Base-by-base conservation (phyloP, 64 coral and sea anemone genomes). In the Cladopsammia gracilis region DNA sequence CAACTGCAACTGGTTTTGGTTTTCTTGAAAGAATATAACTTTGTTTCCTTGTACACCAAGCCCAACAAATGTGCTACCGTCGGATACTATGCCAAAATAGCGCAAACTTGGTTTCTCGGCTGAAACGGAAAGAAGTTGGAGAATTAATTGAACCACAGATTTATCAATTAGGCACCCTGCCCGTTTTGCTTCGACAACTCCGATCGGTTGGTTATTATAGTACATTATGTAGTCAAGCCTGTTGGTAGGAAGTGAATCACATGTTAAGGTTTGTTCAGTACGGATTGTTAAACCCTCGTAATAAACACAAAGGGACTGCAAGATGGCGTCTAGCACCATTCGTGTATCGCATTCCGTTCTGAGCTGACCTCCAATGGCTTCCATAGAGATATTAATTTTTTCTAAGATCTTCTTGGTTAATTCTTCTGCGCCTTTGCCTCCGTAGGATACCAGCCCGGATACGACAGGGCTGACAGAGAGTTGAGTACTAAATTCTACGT, bases 151-250 rank as follows among this genome's bases (percentile, higher is more conserved):
- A 7, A 13, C 80, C 6, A 65, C 80, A 44, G 80, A 62, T 2
- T 62, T 4, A 48, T 26, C 22, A 8, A 20, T 82, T 8, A 60
- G 3, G 24, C 58, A 64, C 0, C 14, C 23, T 6, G 20, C 11
- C 15, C 62, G 25, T 65, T 83, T 83, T 8, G 80, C 80, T 67
- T 83, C 80, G 59, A 83, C 58, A 50, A 83, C 25, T 15, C 80
- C 80, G 34, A 83, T 65, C 6, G 80, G 80, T 46, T 64, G 0
- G 10, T 83, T 9, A 0, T 45, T 47, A 23, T 43, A 46, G 26
- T 64, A 62, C 15, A 83, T 20, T 3, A 65, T 83, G 80, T 83
- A 83, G 10, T 83, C 80, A 65, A 4, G 24, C 19, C 60, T 58
- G 14, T 82, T 82, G 11, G 0, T 47, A 6, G 58, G 80, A 67